These are phyloP conservation scores for Neoascia interrupta DNA, from an alignment of 2,888 invertebrate species.

Conservation along the genomic window DNA sequence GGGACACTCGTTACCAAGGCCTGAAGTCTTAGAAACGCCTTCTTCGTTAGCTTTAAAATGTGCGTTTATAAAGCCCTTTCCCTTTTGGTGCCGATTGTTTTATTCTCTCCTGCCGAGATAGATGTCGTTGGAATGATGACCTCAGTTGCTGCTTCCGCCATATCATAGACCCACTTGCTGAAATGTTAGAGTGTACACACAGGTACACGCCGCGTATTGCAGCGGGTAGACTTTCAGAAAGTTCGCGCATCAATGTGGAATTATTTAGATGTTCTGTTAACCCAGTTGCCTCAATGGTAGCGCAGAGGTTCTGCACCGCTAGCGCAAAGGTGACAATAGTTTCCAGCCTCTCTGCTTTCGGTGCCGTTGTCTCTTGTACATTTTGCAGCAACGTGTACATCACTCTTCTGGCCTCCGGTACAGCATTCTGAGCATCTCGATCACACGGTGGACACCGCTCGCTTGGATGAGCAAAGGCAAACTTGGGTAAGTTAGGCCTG, in stretches of 20 bases:
- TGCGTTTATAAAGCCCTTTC: not conserved
- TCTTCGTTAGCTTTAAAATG: not conserved
- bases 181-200: conserved; percentile 13
- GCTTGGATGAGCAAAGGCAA: no score
- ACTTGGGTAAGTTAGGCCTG: no score
- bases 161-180: conserved; percentile 10
- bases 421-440: no score
- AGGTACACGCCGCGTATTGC: conserved; percentile 8
- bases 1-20: not conserved
- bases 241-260: conserved; percentile 26
- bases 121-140: not conserved
- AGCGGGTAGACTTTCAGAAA: conserved; percentile 30
- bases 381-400: no score
- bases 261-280: not conserved
- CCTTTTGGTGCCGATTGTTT: not conserved
- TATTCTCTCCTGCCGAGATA: not conserved
- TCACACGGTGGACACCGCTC: no score
- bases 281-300: not conserved
- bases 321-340: not conserved
- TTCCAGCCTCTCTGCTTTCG: not conserved
- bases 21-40: not conserved
- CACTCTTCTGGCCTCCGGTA: not conserved
- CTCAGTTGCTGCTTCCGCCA: not conserved
- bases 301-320: conserved; percentile 14
- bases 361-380: not conserved